Percentiles rank a stretch among this genome's conserved stretches.
Conservation (phyloP, 2,113 vertebrate species). For the Rhagologus leucostigma region DNA sequence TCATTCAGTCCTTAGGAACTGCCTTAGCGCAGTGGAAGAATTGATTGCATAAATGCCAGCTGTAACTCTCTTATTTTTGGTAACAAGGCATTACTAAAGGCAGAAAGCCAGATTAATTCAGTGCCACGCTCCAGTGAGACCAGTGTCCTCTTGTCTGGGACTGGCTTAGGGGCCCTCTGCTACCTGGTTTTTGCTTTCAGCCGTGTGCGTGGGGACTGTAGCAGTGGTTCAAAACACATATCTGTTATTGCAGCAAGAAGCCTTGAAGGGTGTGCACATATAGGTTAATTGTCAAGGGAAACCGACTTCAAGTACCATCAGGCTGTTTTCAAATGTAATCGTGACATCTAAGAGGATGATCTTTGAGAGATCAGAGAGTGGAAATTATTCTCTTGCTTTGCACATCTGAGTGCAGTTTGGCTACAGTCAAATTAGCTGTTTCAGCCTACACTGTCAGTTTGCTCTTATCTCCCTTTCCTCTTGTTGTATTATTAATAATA, state of each 20-base stretch:
- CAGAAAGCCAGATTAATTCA: slow-evolving; percentile 30
- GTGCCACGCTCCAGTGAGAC: background rate
- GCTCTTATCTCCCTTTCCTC: slow-evolving; percentile 50
- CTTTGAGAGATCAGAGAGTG: slow-evolving; percentile 40
- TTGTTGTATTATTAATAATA: slow-evolving; percentile 62
- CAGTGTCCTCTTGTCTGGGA: background rate
- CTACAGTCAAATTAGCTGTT: slow-evolving; percentile 57
- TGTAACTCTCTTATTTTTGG: slow-evolving; percentile 50
- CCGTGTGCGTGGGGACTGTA: accelerated
- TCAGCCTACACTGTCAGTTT: slow-evolving; percentile 46
- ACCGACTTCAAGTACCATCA: background rate
- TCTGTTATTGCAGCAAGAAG: background rate
- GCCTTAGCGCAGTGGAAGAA: slow-evolving; percentile 7
- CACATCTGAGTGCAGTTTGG: slow-evolving; percentile 58
- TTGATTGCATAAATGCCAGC: slow-evolving; percentile 51
- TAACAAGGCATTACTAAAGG: slow-evolving; percentile 22
- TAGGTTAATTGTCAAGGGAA: slow-evolving; percentile 42
- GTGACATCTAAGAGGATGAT: slow-evolving; percentile 43
- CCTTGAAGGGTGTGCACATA: background rate
- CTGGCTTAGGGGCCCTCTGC: background rate
- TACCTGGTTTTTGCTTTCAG: background rate
- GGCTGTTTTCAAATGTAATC: slow-evolving; percentile 22
- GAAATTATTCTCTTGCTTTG: slow-evolving; percentile 59
- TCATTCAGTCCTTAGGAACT: background rate
- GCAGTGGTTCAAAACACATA: background rate